These are phyloP conservation scores for Indri indri DNA, from an alignment of 2,113 vertebrate genomes.

Conservation along the genomic window DNA sequence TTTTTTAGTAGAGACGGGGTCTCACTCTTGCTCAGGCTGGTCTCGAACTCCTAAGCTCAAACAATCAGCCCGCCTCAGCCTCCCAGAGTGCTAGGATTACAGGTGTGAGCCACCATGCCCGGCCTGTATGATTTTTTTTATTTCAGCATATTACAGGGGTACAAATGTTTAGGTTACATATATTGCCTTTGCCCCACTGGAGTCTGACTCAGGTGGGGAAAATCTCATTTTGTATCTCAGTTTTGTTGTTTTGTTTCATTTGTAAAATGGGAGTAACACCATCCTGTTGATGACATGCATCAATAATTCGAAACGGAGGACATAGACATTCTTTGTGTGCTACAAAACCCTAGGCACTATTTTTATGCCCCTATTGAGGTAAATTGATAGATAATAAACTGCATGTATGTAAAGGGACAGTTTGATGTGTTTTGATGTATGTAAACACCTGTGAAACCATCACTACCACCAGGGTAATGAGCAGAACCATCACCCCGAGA, in stretches of 20 bases:
- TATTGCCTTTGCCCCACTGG: no score
- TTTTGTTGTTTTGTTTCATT: background rate
- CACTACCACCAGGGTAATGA: background rate
- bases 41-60: no score
- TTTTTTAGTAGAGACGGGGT: no score
- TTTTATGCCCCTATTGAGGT: background rate
- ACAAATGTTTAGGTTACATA: no score
- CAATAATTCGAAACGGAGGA: background rate
- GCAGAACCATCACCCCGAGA: accelerated
- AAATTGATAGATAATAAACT: no score
- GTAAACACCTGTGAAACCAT: background rate
- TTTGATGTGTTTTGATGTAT: background rate
- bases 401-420: accelerated
- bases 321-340: background rate
- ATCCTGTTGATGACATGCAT: background rate
- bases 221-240: background rate
- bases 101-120: no score
- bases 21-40: no score
- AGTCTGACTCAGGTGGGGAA: no score
- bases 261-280: background rate
- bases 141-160: no score
- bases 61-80: no score
- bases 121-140: no score
- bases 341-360: background rate
- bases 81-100: no score